A percentile compares a stretch with the other conserved stretches of the same genome.
Evolutionary conservation across 2,113 vertebrate genomes (phyloP).

Genomic region (Rafetus swinhoei): DNA sequence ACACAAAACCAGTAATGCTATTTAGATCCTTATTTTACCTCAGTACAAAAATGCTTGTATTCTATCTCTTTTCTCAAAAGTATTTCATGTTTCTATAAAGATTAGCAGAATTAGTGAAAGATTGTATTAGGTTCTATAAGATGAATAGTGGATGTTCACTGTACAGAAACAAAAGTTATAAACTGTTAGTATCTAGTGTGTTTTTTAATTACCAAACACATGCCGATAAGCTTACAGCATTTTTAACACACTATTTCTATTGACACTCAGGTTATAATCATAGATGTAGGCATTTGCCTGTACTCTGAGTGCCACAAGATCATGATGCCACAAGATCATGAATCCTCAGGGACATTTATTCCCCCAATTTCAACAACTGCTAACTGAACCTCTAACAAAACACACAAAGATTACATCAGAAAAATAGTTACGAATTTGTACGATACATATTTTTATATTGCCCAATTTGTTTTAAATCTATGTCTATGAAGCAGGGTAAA

Average conservation of each 20-base stretch:
- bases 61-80: neutral
- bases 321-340: too few species aligned
- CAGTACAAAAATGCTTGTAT: neutral
- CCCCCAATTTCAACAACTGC: slow-evolving; percentile 14
- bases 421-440: slow-evolving; percentile 33
- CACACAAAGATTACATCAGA: slow-evolving; percentile 39
- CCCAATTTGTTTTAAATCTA: neutral
- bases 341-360: slow-evolving; percentile 40
- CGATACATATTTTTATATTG: slow-evolving; percentile 8
- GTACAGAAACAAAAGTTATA: slow-evolving; percentile 45
- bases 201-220: neutral
- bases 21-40: neutral
- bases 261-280: neutral
- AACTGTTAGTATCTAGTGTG: neutral
- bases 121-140: neutral
- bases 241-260: neutral
- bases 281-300: neutral
- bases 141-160: neutral
- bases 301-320: neutral
- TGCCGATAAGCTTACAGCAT: neutral
- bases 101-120: neutral
- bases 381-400: slow-evolving; percentile 57
- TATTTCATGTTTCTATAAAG: neutral
- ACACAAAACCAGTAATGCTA: neutral
- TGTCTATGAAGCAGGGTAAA: slow-evolving; percentile 11